Evolutionary conservation across 2,113 vertebrate genomes (phyloP).

Genomic region (Motacilla tschutschensis): DNA sequence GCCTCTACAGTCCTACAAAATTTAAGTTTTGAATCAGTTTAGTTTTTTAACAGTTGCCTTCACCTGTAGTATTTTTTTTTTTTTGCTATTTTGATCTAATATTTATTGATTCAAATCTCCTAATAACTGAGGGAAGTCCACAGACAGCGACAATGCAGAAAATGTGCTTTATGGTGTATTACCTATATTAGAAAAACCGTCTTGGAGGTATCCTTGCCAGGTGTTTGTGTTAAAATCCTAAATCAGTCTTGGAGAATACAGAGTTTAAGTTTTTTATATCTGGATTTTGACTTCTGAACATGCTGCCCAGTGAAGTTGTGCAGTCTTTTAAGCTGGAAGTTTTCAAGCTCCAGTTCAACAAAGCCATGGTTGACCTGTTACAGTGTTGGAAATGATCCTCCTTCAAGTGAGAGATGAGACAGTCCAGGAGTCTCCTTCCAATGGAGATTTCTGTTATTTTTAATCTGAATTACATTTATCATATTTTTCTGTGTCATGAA

Average conservation of each 20-base stretch:
- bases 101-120: not conserved
- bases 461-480: not conserved
- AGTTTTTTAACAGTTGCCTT: not conserved
- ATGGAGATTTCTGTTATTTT: not conserved
- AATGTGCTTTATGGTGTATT: not conserved
- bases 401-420: not conserved
- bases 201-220: not conserved
- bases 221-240: not conserved
- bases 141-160: not conserved
- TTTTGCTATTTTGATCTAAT: not conserved
- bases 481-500: not conserved
- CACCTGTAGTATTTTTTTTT: not conserved
- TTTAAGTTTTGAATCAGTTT: not conserved
- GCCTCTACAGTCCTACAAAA: not conserved
- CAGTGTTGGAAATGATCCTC: not conserved
- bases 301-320: not conserved
- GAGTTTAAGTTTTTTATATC: not conserved
- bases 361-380: not conserved
- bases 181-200: not conserved
- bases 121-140: not conserved
- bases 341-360: not conserved
- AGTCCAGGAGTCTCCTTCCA: not conserved
- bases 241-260: not conserved
- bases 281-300: not conserved
- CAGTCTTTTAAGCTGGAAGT: not conserved